Evolutionary conservation across 2,113 vertebrate genomes (phyloP).

Genomic region (Clarias batrachus): DNA sequence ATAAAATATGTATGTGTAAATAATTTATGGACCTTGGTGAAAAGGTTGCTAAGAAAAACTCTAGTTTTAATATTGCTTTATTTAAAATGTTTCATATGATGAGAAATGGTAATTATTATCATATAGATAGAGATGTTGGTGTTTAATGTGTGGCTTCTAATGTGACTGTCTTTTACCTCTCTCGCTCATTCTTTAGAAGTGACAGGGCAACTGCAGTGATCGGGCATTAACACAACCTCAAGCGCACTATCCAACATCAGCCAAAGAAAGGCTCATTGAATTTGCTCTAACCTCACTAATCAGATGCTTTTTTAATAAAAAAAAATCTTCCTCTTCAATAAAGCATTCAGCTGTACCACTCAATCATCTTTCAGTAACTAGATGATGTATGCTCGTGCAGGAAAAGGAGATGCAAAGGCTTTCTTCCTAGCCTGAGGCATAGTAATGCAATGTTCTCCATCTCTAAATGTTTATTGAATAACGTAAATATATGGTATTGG

Average conservation of each 20-base stretch:
- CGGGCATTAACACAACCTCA: not conserved
- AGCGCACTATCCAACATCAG: not conserved
- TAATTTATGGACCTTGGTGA: not conserved
- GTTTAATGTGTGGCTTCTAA: not conserved
- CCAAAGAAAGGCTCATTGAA: not conserved
- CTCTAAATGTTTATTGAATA: slow-evolving; percentile 49
- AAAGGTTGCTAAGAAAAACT: not conserved
- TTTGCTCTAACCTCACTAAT: slow-evolving; percentile 2
- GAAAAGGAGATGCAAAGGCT: slow-evolving; percentile 37
- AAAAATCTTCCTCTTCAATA: not conserved
- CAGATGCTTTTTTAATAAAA: not conserved
- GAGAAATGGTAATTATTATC: not conserved
- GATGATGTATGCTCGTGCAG: slow-evolving; percentile 21
- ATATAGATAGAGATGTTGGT: not conserved
- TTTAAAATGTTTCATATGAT: not conserved
- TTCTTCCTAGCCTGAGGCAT: slow-evolving; percentile 30
- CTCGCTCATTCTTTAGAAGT: not conserved
- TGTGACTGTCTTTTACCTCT: not conserved
- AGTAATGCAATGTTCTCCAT: slow-evolving; percentile 32
- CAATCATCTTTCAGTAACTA: not conserved
- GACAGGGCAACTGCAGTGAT: slow-evolving; percentile 20
- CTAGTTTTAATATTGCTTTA: not conserved
- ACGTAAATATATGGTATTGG: slow-evolving; percentile 42
- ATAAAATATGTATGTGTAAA: not conserved
- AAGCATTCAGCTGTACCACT: not conserved